These are phyloP conservation scores for Cephus sareptanus DNA, from an alignment of 2,888 invertebrate genomes.

Conservation along the genomic window DNA sequence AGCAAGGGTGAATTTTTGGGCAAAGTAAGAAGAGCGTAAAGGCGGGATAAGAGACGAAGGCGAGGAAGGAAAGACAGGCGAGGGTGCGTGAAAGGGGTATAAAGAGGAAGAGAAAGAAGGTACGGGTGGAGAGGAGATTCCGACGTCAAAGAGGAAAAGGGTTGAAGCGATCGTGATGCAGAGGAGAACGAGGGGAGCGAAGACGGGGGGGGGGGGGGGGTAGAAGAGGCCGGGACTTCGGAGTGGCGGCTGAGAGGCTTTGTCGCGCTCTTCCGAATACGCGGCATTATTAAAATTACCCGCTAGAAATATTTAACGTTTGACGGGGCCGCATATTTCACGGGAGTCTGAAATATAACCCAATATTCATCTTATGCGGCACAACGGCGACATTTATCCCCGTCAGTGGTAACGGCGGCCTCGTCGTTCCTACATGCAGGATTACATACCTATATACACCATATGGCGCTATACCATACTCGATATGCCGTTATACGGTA, in stretches of 20 bases:
- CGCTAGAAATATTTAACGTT: slow-evolving; percentile 30
- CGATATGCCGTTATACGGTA: neutral
- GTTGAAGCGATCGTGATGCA: neutral
- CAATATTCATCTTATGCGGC: slow-evolving; percentile 41
- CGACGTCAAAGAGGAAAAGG: slow-evolving; percentile 15
- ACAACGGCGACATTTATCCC: slow-evolving; percentile 41
- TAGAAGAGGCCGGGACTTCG: slow-evolving; percentile 13
- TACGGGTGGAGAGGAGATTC: slow-evolving; percentile 10
- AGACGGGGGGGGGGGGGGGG: neutral
- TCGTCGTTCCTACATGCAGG: neutral
- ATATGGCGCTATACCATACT: neutral
- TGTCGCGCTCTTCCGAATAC: slow-evolving; percentile 4
- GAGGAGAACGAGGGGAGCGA: neutral
- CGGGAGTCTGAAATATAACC: slow-evolving; percentile 40
- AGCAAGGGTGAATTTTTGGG: slow-evolving; percentile 11
- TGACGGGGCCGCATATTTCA: slow-evolving; percentile 38
- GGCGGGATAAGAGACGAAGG: slow-evolving; percentile 15
- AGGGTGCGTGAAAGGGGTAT: neutral
- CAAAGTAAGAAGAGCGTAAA: slow-evolving; percentile 13
- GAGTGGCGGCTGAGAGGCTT: slow-evolving; percentile 4
- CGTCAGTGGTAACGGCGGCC: slow-evolving; percentile 16
- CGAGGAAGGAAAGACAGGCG: slow-evolving; percentile 11
- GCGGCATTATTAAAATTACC: slow-evolving; percentile 52
- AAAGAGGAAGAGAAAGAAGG: slow-evolving; percentile 2
- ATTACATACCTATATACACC: neutral